Evolutionary conservation across 2,888 invertebrate species (phyloP).

Genomic region (Caenorhabditis sp.): DNA sequence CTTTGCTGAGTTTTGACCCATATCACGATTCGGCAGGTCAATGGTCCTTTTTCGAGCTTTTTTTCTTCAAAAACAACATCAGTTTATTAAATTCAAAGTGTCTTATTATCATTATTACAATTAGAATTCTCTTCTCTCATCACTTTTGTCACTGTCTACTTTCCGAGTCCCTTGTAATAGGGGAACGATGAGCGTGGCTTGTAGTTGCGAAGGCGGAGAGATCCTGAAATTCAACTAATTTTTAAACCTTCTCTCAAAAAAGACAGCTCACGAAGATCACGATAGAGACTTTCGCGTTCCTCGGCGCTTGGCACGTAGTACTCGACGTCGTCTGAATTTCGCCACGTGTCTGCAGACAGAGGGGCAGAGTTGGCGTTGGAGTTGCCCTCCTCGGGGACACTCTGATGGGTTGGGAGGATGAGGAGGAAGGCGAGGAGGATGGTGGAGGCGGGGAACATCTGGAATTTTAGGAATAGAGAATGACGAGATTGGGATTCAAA

Average conservation of each 20-base stretch:
- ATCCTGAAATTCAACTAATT: slow-evolving; percentile 14
- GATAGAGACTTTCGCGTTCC: slow-evolving; percentile 2
- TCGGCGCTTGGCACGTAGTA: not conserved
- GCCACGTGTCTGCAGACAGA: not conserved
- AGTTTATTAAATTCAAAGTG: not conserved
- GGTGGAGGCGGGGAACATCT: too few species aligned
- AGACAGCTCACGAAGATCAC: slow-evolving; percentile 18
- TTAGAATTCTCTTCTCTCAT: not conserved
- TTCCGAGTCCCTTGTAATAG: slow-evolving; percentile 59
- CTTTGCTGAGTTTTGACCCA: too few species aligned
- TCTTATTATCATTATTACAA: not conserved
- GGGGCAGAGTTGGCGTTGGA: too few species aligned
- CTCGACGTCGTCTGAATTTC: slow-evolving; percentile 6
- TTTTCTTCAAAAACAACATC: not conserved
- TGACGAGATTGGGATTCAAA: too few species aligned
- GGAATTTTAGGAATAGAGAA: too few species aligned
- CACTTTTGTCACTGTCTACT: slow-evolving; percentile 10
- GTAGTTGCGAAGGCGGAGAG: slow-evolving; percentile 10
- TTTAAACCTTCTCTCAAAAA: not conserved
- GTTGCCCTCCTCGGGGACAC: too few species aligned
- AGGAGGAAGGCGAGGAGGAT: too few species aligned
- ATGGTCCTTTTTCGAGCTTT: slow-evolving; percentile 83
- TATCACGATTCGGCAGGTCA: slow-evolving; percentile 95
- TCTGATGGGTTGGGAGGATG: too few species aligned
- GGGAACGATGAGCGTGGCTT: slow-evolving; percentile 39